A percentile compares a stretch with the other conserved stretches of the same genome.
Evolutionary conservation across 2,113 vertebrate genomes (phyloP).

Genomic region (Brachionichthys hirsutus): DNA sequence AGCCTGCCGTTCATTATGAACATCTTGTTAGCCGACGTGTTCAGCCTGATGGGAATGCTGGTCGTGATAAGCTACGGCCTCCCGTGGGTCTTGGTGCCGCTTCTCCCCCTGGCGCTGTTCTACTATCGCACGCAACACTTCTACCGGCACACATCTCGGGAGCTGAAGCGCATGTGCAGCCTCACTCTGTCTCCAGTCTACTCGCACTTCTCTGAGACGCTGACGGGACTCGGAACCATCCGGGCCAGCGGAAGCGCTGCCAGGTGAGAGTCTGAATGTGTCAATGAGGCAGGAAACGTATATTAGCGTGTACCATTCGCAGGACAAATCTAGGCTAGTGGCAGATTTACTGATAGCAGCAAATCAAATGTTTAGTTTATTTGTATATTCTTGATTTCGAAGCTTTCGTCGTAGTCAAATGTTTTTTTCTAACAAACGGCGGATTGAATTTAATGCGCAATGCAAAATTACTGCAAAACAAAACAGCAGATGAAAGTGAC

Average conservation of each 20-base stretch:
- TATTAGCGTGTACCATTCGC: too few relatives aligned
- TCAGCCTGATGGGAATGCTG: conserved; percentile 85
- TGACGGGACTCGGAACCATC: conserved; percentile 86
- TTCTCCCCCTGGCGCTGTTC: conserved; percentile 81
- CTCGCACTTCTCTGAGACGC: conserved; percentile 93
- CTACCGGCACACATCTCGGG: conserved; percentile 88
- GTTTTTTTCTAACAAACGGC: too few relatives aligned
- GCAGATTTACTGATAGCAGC: too few relatives aligned
- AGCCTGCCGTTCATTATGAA: conserved; percentile 92
- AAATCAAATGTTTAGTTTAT: too few relatives aligned
- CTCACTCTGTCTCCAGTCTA: conserved; percentile 93
- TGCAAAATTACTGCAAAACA: too few relatives aligned
- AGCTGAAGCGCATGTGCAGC: conserved; percentile 90
- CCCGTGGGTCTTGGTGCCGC: conserved; percentile 86
- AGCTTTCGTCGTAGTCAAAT: too few relatives aligned
- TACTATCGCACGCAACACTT: conserved; percentile 85
- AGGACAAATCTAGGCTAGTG: too few relatives aligned
- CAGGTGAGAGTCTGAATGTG: conserved; percentile 72
- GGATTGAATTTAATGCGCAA: too few relatives aligned
- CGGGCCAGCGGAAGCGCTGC: conserved; percentile 80
- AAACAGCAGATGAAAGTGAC: too few relatives aligned
- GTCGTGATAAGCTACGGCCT: conserved; percentile 86
- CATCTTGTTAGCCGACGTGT: conserved; percentile 86
- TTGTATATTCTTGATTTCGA: too few relatives aligned
- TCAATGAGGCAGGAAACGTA: not conserved